Base-by-base conservation (phyloP, 2,113 vertebrate genomes). In the Tragelaphus imberbis region DNA sequence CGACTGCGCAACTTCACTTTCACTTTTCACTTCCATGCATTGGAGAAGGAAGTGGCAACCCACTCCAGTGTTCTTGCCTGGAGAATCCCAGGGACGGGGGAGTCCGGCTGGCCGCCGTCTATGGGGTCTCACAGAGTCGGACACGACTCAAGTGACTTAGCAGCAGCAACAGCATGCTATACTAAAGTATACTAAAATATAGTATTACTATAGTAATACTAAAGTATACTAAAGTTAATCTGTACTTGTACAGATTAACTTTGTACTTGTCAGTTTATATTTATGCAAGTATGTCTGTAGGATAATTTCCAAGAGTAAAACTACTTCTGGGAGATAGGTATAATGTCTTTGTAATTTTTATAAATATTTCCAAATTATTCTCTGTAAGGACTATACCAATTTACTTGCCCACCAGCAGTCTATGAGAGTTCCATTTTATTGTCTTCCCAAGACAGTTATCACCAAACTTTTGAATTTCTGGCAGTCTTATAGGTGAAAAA, bases 261-360 rank as follows among this genome's bases (percentile, higher is more conserved):
- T 65, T 61, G 36, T 93, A 65, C 4, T 44, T 79, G 28, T 27
- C 44, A 59, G 84, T 89, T 90, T 79, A 47, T 17, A 7, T 94
- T 17, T 61, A 51, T 92, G 19, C 7, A 86, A 19, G 16, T 85
- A 25, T 87, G 36, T 51, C n/a, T 56, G 17, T 47, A 88, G 40
- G 40, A 51, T 51, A 61, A 59, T 90, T 61, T 90, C 30, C 55
- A 17, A 27, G 85, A 59, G 59, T 53, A 19, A 11, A 88, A 75
- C 68, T 85, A 23, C 49, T 93, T 1, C 84, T 92, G 44, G 16
- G 11, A 84, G 4, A 53, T 91, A 84, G 21, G 40, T 9, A 91
- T 75, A 84, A 58, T 94, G 7, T 95, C 82, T 65, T 94, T 96
- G 7, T 53, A 63, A 61, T 87, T 93, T 82, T 75, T 94, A 63